These are phyloP conservation scores for Lagopus leucura DNA, from an alignment of 2,113 vertebrate species.

Conservation along the genomic window DNA sequence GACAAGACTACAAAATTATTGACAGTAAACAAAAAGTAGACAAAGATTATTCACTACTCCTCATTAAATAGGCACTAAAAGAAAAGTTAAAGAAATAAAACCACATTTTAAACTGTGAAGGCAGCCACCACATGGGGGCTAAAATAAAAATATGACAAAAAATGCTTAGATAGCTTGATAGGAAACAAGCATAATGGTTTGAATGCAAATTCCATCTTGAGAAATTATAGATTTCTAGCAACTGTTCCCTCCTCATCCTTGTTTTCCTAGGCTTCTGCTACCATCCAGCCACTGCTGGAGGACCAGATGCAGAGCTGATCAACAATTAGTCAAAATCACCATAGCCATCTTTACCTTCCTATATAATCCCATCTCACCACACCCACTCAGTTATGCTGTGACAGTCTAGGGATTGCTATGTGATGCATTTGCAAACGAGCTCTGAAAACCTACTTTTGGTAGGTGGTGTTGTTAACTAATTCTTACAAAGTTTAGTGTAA, in stretches of 20 bases:
- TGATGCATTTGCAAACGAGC: not conserved
- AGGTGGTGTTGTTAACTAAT: not conserved
- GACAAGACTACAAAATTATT: not conserved
- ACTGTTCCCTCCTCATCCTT: not conserved
- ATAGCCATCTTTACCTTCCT: not conserved
- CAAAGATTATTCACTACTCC: not conserved
- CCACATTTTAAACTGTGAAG: not conserved
- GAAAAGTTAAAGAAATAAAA: not conserved
- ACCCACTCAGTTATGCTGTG: not conserved
- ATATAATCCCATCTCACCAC: not conserved
- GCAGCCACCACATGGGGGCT: not conserved
- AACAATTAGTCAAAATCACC: not conserved
- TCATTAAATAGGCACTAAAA: not conserved
- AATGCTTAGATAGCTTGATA: not conserved
- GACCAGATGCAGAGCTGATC: not conserved
- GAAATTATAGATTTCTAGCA: not conserved
- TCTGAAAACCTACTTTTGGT: not conserved
- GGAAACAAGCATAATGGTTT: not conserved
- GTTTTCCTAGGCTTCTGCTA: not conserved
- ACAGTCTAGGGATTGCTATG: not conserved
- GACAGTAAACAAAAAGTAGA: slow-evolving; percentile 1
- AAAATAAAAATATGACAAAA: slow-evolving; percentile 4
- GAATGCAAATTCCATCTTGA: not conserved
- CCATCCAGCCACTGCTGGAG: not conserved
- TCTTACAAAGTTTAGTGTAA: not conserved